Evolutionary conservation across 2,113 vertebrate species (phyloP), one percentile per base, ranked within the genome.

Genomic region (Hassar affinis): DNA sequence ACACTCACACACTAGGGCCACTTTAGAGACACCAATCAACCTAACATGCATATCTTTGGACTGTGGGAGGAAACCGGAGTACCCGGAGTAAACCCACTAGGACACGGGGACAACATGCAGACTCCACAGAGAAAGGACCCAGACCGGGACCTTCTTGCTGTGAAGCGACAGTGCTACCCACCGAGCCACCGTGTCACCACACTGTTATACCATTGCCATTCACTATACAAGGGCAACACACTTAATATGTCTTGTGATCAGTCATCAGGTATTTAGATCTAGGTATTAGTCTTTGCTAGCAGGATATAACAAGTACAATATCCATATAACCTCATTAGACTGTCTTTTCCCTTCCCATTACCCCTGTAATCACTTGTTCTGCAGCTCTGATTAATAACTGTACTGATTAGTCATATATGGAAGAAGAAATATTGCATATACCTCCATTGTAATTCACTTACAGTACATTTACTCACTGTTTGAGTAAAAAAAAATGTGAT

Each of bases 361-460:
- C 74, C 51, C 49, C 74, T 77, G 30, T 38, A 77, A 77, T 77
- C 51, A 77, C 33, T 12, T 35, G 30, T 56, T 56, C 74, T 56
- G 14, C 74, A 77, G 74, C 4, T 14, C 20, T 22, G 51, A 77
- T 56, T 35, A 77, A 56, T 52, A 51, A 75, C 51, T 9, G 47
- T 30, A 30, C 71, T 30, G 47, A 75, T 52, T 52, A 75, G 30
- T 77, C 30, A 33, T 56, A 56, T 38, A 38, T 25, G 30, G 49
- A 33, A 20, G 27, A 33, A 76, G 8, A 76, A 76, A 76, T 75
- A 2, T 20, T 1, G n/a, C 18, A 18, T 33, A 52, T 75, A 49
- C n/a, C n/a, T 79, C 27, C 6, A 45, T 15, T 78, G 72, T n/a
- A 81, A 49, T 51, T 78, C 51, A 78, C 6, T 52, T 49, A 17